Conservation (phyloP, 2,113 vertebrate species). For the Tor tambroides region DNA sequence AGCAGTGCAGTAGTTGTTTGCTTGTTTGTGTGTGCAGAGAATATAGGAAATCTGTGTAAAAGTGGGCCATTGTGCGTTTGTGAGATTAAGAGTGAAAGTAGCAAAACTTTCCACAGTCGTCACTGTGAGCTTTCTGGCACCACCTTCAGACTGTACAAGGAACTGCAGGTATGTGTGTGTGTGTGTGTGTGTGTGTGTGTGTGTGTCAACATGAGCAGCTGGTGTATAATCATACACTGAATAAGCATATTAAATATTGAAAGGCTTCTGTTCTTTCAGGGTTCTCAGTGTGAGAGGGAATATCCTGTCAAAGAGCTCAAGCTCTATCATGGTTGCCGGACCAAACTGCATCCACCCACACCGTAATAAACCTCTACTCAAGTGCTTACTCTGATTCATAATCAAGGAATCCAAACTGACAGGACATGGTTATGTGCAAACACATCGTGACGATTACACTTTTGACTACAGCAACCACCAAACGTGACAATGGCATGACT, state of each 20-base stretch:
- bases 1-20: neutral
- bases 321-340: slow-evolving; percentile 31
- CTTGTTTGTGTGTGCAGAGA: neutral
- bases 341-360: slow-evolving; percentile 44
- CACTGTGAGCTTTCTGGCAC: slow-evolving; percentile 10
- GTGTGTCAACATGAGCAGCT: neutral
- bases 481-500: too few relatives aligned
- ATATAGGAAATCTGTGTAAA: slow-evolving; percentile 11
- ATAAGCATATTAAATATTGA: neutral
- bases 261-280: slow-evolving; percentile 21
- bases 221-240: neutral
- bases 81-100: slow-evolving; percentile 9
- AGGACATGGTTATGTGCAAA: neutral
- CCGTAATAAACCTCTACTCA: slow-evolving; percentile 15
- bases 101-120: neutral
- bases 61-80: neutral
- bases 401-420: neutral
- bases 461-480: too few relatives aligned
- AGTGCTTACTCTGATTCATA: neutral
- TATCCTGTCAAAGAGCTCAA: slow-evolving; percentile 28
- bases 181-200: neutral
- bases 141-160: slow-evolving; percentile 38
- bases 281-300: slow-evolving; percentile 23
- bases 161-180: neutral
- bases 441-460: neutral